Conservation (phyloP, 2,888 invertebrate genomes). For the Caenorhabditis imperialis region DNA sequence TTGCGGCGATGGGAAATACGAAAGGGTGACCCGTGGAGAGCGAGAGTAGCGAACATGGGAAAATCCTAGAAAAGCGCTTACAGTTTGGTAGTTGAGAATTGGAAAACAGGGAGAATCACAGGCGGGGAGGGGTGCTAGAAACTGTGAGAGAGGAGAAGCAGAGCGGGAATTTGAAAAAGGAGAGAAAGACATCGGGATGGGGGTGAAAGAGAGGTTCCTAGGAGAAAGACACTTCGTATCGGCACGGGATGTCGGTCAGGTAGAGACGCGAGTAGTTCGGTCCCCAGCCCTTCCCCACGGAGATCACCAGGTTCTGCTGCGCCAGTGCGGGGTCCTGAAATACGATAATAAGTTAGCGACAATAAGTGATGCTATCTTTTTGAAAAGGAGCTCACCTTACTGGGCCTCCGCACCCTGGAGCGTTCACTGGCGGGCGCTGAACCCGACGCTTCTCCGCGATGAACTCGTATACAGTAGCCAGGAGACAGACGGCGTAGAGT, state of each 20-base stretch:
- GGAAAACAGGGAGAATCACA: slow-evolving; percentile 4
- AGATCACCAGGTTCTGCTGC: slow-evolving; percentile 63
- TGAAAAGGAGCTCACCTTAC: slow-evolving; percentile 30
- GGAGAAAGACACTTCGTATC: slow-evolving; percentile 74
- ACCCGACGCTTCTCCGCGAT: slow-evolving; percentile 62
- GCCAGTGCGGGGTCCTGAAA: slow-evolving; percentile 59
- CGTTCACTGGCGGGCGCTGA: slow-evolving; percentile 55
- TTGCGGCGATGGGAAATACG: not conserved
- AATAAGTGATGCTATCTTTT: not conserved
- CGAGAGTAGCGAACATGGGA: not conserved
- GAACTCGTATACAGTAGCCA: slow-evolving; percentile 77
- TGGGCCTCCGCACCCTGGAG: slow-evolving; percentile 47
- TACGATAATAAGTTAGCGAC: too few relatives aligned
- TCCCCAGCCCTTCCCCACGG: slow-evolving; percentile 75
- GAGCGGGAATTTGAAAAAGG: slow-evolving; percentile 24
- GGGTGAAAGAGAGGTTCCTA: slow-evolving; percentile 31
- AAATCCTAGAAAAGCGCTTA: slow-evolving; percentile 49
- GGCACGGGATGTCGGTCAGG: slow-evolving; percentile 73
- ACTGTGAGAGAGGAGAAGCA: slow-evolving; percentile 16
- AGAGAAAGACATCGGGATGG: slow-evolving; percentile 12
- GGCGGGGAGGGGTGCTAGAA: slow-evolving; percentile 5
- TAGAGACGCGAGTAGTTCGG: slow-evolving; percentile 73
- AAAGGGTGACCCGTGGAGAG: slow-evolving; percentile 16
- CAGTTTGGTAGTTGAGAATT: slow-evolving; percentile 4
- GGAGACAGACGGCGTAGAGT: slow-evolving; percentile 74